Percentiles rank a stretch among this genome's conserved stretches.
These are phyloP conservation scores for Alligator sinensis DNA, from an alignment of 2,113 vertebrate species.

Conservation along the genomic window DNA sequence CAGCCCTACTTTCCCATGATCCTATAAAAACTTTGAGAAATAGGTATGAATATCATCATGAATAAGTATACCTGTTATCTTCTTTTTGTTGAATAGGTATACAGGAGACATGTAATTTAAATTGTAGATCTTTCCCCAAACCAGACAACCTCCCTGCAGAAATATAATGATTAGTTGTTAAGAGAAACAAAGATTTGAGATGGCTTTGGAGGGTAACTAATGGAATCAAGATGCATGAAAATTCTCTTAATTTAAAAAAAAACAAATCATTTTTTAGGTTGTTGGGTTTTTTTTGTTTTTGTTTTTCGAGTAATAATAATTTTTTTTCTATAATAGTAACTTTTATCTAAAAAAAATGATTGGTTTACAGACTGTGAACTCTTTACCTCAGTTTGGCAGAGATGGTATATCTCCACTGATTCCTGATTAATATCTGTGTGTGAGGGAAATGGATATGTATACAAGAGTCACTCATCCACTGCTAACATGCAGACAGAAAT, in stretches of 20 bases:
- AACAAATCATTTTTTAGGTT: neutral
- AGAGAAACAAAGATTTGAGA: neutral
- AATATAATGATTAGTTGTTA: neutral
- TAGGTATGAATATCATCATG: too few species aligned
- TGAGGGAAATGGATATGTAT: neutral
- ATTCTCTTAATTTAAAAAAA: neutral
- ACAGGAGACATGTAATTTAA: neutral
- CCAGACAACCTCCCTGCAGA: neutral
- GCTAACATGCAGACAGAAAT: accelerated
- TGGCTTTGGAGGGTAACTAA: neutral
- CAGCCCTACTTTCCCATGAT: too few species aligned
- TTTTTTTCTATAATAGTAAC: neutral
- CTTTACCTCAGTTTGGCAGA: neutral
- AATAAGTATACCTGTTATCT: neutral
- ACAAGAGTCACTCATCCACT: neutral
- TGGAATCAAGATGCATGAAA: neutral
- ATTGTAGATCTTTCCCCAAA: neutral
- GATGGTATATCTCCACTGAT: neutral
- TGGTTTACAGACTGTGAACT: neutral
- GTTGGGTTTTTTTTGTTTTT: too few species aligned
- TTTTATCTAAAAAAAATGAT: neutral
- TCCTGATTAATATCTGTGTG: neutral
- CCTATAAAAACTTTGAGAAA: too few species aligned
- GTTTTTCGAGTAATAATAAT: neutral
- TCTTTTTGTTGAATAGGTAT: neutral